These are phyloP conservation scores for Colaptes auratus DNA, from an alignment of 2,113 vertebrate genomes.

Conservation along the genomic window DNA sequence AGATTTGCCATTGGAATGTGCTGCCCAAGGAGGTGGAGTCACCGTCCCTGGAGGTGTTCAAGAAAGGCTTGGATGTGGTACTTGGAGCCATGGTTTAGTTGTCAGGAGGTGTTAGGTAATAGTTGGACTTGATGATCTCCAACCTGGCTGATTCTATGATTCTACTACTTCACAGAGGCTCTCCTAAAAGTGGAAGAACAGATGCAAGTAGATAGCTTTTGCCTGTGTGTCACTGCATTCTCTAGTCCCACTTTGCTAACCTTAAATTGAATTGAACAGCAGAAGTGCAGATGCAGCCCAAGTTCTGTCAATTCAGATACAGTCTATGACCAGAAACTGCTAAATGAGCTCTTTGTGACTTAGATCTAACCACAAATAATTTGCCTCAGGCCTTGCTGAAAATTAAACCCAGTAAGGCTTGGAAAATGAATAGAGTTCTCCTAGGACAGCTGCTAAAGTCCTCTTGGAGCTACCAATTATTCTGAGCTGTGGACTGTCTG, in stretches of 20 bases:
- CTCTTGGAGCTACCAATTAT: not conserved
- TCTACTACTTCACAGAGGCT: not conserved
- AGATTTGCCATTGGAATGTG: too few species aligned
- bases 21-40: too few species aligned
- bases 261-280: not conserved
- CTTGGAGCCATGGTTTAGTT: too few species aligned
- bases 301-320: not conserved
- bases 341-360: not conserved
- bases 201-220: not conserved
- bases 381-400: not conserved
- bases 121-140: too few species aligned
- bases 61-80: too few species aligned
- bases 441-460: not conserved
- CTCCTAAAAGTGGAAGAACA: not conserved
- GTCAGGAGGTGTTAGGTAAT: too few species aligned
- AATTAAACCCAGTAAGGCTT: not conserved
- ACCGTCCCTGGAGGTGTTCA: too few species aligned
- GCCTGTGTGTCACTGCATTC: not conserved
- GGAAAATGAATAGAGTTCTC: not conserved
- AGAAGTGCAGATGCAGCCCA: not conserved
- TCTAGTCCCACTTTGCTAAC: not conserved
- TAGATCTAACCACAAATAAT: not conserved
- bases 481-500: fast-evolving
- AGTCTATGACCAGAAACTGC: not conserved
- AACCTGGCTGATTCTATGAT: too few species aligned